Evolutionary conservation across 2,113 vertebrate genomes (phyloP).

Genomic region (Pangasianodon hypophthalmus): DNA sequence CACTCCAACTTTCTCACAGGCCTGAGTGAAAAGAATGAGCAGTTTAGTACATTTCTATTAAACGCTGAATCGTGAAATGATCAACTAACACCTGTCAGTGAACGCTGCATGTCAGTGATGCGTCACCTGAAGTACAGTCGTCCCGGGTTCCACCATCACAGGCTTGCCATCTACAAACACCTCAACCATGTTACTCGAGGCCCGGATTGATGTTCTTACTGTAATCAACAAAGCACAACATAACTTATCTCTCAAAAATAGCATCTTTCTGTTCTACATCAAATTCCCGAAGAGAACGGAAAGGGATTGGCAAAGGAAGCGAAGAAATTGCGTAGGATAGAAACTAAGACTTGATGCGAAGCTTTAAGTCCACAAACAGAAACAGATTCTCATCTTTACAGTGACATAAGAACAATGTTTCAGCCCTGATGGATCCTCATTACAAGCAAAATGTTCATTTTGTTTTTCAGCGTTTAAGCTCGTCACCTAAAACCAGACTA

Average conservation of each 20-base stretch:
- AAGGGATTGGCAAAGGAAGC: neutral
- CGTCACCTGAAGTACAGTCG: conserved; percentile 90
- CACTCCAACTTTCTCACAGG: conserved; percentile 90
- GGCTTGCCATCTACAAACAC: conserved; percentile 91
- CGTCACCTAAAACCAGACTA: neutral
- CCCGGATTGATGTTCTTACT: conserved; percentile 79
- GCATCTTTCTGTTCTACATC: neutral
- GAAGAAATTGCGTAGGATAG: neutral
- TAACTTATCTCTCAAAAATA: neutral
- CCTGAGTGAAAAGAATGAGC: conserved; percentile 66
- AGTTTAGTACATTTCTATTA: neutral
- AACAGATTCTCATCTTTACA: neutral
- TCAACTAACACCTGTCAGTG: neutral
- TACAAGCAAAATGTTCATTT: neutral
- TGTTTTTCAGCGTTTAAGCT: neutral
- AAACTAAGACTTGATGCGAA: neutral
- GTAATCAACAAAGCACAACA: conserved; percentile 40
- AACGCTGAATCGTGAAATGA: neutral
- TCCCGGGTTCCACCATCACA: conserved; percentile 88
- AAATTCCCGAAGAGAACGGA: neutral
- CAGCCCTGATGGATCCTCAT: neutral
- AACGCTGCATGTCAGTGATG: neutral
- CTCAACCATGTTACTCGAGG: conserved; percentile 85
- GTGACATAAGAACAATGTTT: neutral
- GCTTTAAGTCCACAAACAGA: neutral